A percentile compares a stretch with the other conserved stretches of the same genome.
These are phyloP conservation scores for Tholera decimalis DNA, from an alignment of 2,888 invertebrate genomes.

Conservation along the genomic window DNA sequence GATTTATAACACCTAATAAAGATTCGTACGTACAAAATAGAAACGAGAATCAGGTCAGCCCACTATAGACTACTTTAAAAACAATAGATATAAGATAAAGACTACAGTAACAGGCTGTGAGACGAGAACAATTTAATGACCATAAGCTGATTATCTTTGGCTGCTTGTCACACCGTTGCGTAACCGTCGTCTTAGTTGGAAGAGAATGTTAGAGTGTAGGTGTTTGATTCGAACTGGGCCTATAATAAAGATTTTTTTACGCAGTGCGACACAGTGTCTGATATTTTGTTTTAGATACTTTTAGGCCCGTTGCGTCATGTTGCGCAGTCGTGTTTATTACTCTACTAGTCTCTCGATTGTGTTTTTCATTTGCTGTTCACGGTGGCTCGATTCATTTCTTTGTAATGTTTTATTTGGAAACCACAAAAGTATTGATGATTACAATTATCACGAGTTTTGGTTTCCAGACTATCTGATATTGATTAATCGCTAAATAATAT, in stretches of 20 bases:
- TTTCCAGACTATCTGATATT: no score
- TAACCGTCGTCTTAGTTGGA: constrained; percentile 15
- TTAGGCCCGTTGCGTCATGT: constrained; percentile 23
- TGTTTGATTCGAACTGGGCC: background rate
- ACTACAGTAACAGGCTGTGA: constrained; percentile 56
- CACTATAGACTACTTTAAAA: constrained; percentile 50
- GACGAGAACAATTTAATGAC: constrained; percentile 66
- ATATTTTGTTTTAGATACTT: constrained; percentile 14
- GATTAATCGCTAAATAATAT: no score
- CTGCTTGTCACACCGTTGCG: constrained; percentile 56
- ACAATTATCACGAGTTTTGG: no score
- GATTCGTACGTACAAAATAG: constrained; percentile 24
- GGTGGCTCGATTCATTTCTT: background rate
- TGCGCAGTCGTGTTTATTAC: constrained; percentile 4
- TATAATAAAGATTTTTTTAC: constrained; percentile 17
- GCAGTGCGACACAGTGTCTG: constrained; percentile 38
- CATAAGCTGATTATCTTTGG: constrained; percentile 63
- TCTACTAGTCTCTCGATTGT: background rate
- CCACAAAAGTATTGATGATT: background rate
- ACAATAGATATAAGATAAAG: constrained; percentile 67
- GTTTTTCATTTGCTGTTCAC: background rate
- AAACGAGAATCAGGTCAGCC: constrained; percentile 57
- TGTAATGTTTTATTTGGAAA: background rate
- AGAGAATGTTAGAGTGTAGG: background rate
- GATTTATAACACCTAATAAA: constrained; percentile 24